Evolutionary conservation across 2,888 invertebrate species (phyloP), one percentile per base, ranked within the genome.

Genomic region (Drosophila meridiana): DNA sequence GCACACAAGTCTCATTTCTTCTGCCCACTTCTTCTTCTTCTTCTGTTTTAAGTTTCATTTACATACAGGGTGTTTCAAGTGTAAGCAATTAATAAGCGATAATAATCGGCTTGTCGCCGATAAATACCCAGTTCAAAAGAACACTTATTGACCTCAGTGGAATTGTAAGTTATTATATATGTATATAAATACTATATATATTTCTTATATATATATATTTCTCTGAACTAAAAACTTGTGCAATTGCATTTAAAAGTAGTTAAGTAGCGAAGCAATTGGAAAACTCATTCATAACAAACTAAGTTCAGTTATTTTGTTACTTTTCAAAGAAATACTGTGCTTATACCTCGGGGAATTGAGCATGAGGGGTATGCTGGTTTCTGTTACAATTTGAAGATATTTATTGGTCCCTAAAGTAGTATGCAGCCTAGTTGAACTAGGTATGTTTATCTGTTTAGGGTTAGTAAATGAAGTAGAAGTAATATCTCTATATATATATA

Each of bases 61-160:
- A 28, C 48, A 70, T 58, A 80, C 64, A 67, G 77, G 72, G 72
- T 80, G 66, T 6, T 7, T 9, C 64, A 30, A 34, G 34, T 11
- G 28, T 9, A 5, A 11, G 32, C 40, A 56, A 30, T 56, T 56
- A 56, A 56, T n/a, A 28, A 38, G 30, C 40, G 9, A n/a, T 42
- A 14, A 42, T 32, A 38, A 56, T 52, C 52, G 13, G 26, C 34
- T 52, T 52, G 34, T 50, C 50, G 6, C 20, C 2, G 13, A 13
- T 9, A 50, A 50, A 3, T 50, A 34, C 32, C 26, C 13, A 11
- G 5, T 45, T 9, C 43, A 26, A 45, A 45, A 45, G 42, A 26
- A 26, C 43, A 28, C 13, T 28, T 47, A 32, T 2, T 28, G 28
- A 55, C 14, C 38, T 36, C 11, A 38, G 0, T 20, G 20, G 20